Evolutionary conservation across 2,113 vertebrate species (phyloP).

Genomic region (Falcunculus frontatus): DNA sequence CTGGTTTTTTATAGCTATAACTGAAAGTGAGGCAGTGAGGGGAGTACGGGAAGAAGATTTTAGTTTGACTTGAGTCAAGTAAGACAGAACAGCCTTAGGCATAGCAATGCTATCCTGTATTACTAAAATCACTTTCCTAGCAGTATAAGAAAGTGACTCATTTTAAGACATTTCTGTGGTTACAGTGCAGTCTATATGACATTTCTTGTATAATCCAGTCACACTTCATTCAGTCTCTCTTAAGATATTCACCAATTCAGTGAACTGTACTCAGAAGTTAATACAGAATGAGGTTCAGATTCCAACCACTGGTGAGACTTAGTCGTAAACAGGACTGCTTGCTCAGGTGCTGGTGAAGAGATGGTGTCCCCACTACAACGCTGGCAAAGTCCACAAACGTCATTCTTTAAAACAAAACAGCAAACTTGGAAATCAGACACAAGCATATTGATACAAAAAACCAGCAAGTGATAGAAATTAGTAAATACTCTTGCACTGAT

Average conservation of each 20-base stretch:
- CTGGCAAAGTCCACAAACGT: not conserved
- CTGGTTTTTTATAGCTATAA: not conserved
- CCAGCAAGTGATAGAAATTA: not conserved
- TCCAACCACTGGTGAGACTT: not conserved
- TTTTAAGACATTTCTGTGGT: not conserved
- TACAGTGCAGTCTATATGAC: not conserved
- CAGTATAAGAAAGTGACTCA: not conserved
- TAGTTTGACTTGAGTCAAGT: not conserved
- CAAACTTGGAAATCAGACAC: not conserved
- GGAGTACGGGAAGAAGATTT: not conserved
- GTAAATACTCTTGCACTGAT: not conserved
- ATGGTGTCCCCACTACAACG: not conserved
- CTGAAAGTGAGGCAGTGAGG: not conserved
- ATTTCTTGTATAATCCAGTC: not conserved
- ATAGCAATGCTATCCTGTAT: not conserved
- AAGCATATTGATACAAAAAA: not conserved
- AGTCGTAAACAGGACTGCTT: fast-evolving
- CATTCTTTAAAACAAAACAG: not conserved
- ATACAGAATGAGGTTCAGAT: not conserved
- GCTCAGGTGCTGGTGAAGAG: not conserved
- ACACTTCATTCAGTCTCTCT: not conserved
- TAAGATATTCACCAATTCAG: not conserved
- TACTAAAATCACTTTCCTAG: not conserved
- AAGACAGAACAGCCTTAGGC: slow-evolving; percentile 28
- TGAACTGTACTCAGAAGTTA: not conserved